phyloP scores from a whole-genome alignment of 2,888 invertebrate genomes.

The Vanessa cardui region DNA sequence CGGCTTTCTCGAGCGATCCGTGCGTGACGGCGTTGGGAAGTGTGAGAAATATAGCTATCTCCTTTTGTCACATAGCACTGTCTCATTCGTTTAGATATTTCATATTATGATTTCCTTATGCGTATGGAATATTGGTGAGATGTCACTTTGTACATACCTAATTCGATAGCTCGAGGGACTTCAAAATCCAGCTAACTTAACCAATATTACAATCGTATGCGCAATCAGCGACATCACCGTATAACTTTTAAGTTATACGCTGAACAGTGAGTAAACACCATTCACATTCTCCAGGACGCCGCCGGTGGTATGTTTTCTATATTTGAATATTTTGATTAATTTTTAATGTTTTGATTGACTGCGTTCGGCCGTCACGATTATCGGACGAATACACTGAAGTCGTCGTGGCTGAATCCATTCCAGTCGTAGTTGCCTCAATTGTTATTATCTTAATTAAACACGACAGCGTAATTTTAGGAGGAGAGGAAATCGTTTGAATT shows the following conservation, averaged over 20 bases:
- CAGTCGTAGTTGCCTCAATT: not conserved
- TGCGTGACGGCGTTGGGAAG: constrained; percentile 42
- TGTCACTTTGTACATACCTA: not conserved
- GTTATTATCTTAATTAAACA: not conserved
- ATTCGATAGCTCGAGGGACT: not conserved
- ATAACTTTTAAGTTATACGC: no score
- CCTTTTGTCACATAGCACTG: constrained; percentile 8
- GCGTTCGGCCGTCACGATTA: no score
- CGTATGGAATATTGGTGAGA: not conserved
- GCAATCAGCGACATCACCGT: no score
- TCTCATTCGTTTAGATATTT: not conserved
- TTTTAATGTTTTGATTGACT: no score
- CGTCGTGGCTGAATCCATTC: not conserved
- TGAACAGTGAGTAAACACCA: no score
- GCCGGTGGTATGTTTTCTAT: no score
- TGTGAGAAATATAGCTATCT: constrained; percentile 18
- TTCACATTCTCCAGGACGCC: no score
- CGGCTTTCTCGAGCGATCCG: constrained; percentile 46
- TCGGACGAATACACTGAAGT: no score
- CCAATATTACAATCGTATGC: no score
- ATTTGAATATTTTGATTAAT: no score
- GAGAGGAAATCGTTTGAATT: constrained; percentile 18
- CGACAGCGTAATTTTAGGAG: constrained; percentile 8
- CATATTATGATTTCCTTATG: constrained; percentile 3
- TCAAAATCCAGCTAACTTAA: not conserved